These are phyloP conservation scores for Clarias magur DNA, from an alignment of 2,113 vertebrate species.

Conservation along the genomic window DNA sequence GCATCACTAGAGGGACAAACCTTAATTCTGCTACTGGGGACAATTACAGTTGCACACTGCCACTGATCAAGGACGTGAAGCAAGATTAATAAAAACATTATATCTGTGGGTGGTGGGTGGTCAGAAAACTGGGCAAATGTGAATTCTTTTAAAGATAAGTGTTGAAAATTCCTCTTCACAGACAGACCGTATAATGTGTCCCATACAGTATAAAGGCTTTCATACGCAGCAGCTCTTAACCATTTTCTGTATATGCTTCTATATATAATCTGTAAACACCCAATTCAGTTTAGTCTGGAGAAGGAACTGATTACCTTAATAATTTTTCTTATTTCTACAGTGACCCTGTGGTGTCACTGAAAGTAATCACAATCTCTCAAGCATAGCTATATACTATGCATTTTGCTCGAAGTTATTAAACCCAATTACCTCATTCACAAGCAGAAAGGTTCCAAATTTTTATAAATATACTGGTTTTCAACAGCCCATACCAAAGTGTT, in stretches of 20 bases:
- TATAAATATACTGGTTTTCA: not conserved
- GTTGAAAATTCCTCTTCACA: not conserved
- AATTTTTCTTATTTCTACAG: not conserved
- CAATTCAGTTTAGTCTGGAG: not conserved
- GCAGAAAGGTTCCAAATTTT: not conserved
- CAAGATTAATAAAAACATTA: not conserved
- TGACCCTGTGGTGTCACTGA: not conserved
- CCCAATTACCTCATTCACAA: not conserved
- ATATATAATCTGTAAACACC: not conserved
- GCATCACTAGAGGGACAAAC: conserved; percentile 6
- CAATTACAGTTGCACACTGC: not conserved
- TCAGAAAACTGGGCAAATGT: not conserved
- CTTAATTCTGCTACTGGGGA: not conserved
- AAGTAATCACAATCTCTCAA: not conserved
- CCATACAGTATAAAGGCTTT: not conserved
- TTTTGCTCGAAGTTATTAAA: not conserved
- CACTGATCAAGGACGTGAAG: not conserved
- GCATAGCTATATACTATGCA: not conserved
- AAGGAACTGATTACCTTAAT: not conserved
- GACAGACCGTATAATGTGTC: not conserved
- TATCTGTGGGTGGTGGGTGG: not conserved
- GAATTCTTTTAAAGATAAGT: not conserved
- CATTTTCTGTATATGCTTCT: not conserved
- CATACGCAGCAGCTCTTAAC: not conserved
- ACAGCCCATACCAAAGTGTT: not conserved